Base-by-base conservation (phyloP, 1,140 invertebrate genomes). In the Paracyclopina nana region DNA sequence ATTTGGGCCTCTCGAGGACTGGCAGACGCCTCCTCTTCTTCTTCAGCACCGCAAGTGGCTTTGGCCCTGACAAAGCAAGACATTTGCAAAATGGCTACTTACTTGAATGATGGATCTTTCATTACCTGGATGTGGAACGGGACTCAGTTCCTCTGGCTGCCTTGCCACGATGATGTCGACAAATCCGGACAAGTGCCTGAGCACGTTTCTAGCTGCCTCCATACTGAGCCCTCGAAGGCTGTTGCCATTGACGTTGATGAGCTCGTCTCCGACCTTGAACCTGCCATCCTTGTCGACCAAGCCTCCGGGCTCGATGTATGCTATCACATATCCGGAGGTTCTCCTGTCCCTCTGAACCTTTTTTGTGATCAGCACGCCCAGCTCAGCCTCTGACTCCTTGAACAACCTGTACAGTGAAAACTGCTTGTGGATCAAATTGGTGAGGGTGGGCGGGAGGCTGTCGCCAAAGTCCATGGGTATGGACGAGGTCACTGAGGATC, bases 321-420 rank as follows among this genome's bases (percentile, higher is more conserved):
- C 80, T 3, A 87, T 78, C 56, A 83, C 70, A 62, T 82, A 85
- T 8, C 79, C 80, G 42, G 78, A 72, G 11, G 77, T 70, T 11
- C 74, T 74, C 57, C 78, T 73, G 50, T 73, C 71, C 1, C 70
- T 65, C 25, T 73, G 68, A 55, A 71, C 73, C 1, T 76, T 77
- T 61, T 81, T 82, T 1, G 80, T 80, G 49, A 87, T 83, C 58
- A 81, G 80, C 57, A 87, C 80, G 2, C 82, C 82, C 20, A 87
- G 61, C 62, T 80, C 80, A 58, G 80, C 77, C 27, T 68, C 65
- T 1, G 74, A 68, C 52, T 72, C 71, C 59, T 78, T 76, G 5
- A 70, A 61, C 16, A 86, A 70, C 56, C 76, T 72, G 9, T 82
- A 73, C 16, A 79, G 68, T 59, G 74, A 73, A 55, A 61, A 65